These are phyloP conservation scores for Abramis brama DNA, from an alignment of 2,113 vertebrate genomes.

Conservation along the genomic window DNA sequence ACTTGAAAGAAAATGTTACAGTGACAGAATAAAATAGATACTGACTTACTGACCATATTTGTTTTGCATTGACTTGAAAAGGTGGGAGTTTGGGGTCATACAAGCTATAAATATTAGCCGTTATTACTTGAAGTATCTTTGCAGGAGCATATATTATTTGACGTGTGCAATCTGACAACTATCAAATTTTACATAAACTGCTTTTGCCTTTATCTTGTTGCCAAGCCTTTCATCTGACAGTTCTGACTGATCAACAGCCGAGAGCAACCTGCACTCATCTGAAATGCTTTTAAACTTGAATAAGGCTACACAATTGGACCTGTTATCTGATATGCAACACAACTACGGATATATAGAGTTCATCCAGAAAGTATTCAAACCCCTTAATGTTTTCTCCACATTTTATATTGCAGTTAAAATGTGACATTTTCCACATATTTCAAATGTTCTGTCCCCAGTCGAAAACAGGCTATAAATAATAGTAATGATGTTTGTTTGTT, in stretches of 20 bases:
- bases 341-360: not conserved
- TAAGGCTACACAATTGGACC: not conserved
- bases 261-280: not conserved
- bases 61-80: not conserved
- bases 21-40: no score
- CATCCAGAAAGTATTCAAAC: not conserved
- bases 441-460: no score
- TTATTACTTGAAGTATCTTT: not conserved
- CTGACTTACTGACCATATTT: no score
- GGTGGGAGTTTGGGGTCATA: not conserved
- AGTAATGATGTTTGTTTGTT: no score
- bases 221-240: not conserved
- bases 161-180: not conserved
- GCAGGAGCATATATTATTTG: not conserved
- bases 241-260: not conserved
- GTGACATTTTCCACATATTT: not conserved
- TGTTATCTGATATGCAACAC: not conserved
- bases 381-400: not conserved
- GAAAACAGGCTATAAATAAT: no score
- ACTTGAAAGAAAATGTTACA: not conserved
- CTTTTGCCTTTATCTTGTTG: not conserved
- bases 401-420: not conserved
- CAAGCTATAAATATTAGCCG: not conserved
- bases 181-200: not conserved
- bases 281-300: not conserved